Evolutionary conservation across 2,888 invertebrate genomes (phyloP).

Genomic region (Caradrina clavipalpis): DNA sequence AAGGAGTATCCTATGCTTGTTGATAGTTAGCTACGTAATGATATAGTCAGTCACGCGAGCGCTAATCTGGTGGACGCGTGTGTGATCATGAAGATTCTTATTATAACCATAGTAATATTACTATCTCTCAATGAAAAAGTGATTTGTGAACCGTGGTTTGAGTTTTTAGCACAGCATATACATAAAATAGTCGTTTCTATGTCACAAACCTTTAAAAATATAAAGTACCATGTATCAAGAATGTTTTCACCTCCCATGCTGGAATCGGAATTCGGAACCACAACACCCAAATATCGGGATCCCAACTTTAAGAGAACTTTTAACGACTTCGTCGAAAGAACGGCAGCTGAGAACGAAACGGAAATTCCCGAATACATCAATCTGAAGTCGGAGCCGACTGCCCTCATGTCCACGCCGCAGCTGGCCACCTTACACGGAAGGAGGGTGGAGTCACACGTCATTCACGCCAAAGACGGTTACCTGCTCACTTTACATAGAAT

Average conservation of each 20-base stretch:
- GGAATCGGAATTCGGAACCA: background rate
- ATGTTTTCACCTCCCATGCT: slow-evolving; percentile 37
- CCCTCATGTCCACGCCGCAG: slow-evolving; percentile 75
- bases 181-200: slow-evolving; percentile 62
- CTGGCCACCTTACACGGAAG: slow-evolving; percentile 77
- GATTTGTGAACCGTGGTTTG: slow-evolving; percentile 62
- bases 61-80: slow-evolving; percentile 28
- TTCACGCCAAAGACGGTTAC: slow-evolving; percentile 80
- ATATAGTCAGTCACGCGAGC: slow-evolving; percentile 41
- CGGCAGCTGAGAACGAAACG: slow-evolving; percentile 53
- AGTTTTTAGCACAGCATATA: slow-evolving; percentile 63
- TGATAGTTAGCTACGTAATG: slow-evolving; percentile 34
- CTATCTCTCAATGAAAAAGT: slow-evolving; percentile 60
- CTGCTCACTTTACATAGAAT: slow-evolving; percentile 79
- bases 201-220: slow-evolving; percentile 52
- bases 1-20: slow-evolving; percentile 19
- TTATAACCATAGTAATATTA: slow-evolving; percentile 49
- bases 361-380: slow-evolving; percentile 60
- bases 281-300: slow-evolving; percentile 1
- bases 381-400: slow-evolving; percentile 69
- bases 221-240: slow-evolving; percentile 59
- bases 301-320: slow-evolving; percentile 59
- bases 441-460: slow-evolving; percentile 75
- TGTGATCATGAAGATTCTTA: slow-evolving; percentile 57
- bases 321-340: slow-evolving; percentile 65